Evolutionary conservation across 2,797 vertebrate species (phyloP).

Genomic region (Ctenosaura bakeri): DNA sequence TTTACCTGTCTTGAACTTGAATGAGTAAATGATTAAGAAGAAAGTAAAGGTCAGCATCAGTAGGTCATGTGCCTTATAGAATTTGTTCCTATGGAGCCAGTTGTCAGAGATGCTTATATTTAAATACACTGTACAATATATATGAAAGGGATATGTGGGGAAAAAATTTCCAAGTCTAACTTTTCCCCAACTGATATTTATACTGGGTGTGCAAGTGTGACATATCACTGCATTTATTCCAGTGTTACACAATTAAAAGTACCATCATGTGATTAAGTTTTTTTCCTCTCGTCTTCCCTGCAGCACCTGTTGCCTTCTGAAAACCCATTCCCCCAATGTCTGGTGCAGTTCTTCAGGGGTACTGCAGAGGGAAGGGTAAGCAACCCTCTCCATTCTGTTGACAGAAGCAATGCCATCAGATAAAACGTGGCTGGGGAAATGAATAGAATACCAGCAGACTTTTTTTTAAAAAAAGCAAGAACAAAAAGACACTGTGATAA

Average conservation of each 20-base stretch:
- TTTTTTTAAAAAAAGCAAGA: background rate
- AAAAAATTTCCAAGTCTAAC: background rate
- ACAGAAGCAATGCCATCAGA: background rate
- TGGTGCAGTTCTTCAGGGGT: too few relatives aligned
- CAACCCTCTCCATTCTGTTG: background rate
- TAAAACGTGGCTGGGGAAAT: background rate
- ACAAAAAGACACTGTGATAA: background rate
- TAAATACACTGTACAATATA: background rate
- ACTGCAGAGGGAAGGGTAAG: too few relatives aligned
- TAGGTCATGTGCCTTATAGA: background rate
- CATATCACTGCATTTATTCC: too few relatives aligned
- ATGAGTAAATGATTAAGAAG: conserved; percentile 37
- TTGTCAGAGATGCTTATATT: background rate
- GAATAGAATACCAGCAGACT: background rate
- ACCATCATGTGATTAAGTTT: too few relatives aligned
- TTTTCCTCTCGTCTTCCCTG: too few relatives aligned
- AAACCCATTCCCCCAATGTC: too few relatives aligned
- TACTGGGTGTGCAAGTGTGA: too few relatives aligned
- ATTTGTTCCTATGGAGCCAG: background rate
- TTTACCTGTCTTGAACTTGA: conserved; percentile 46
- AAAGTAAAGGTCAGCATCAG: conserved; percentile 42
- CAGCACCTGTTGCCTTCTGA: too few relatives aligned
- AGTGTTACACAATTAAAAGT: too few relatives aligned
- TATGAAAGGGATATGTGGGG: background rate
- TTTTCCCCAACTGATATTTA: too few relatives aligned